Evolutionary conservation across 2,113 vertebrate species (phyloP).

Genomic region (Semnornis frantzii): DNA sequence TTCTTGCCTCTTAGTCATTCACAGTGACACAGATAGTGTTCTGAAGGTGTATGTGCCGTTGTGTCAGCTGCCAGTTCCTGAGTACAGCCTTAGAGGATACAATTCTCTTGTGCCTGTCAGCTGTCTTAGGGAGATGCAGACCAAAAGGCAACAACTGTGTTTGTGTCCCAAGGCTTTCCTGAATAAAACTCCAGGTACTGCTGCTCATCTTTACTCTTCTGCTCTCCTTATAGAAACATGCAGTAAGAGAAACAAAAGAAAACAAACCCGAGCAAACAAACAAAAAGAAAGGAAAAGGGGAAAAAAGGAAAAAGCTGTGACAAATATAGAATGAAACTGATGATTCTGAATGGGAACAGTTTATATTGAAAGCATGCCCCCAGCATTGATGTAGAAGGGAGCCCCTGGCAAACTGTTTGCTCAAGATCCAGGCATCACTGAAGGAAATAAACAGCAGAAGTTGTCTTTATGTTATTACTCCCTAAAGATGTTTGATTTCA

Average conservation of each 20-base stretch:
- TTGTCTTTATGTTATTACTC: neutral
- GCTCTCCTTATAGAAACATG: neutral
- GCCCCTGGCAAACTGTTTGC: neutral
- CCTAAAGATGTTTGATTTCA: neutral
- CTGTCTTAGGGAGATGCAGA: neutral
- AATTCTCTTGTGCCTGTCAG: neutral
- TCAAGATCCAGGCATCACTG: neutral
- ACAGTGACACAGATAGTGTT: neutral
- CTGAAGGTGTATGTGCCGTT: neutral
- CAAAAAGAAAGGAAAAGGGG: too few species aligned
- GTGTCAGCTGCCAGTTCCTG: neutral
- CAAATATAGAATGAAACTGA: neutral
- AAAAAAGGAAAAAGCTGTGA: neutral
- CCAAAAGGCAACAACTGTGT: neutral
- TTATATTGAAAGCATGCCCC: neutral
- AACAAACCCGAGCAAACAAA: neutral
- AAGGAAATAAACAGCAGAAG: neutral
- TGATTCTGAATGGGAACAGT: neutral
- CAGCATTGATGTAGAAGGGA: rapidly evolving
- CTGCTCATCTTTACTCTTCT: neutral
- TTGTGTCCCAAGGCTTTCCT: neutral
- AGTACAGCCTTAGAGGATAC: neutral
- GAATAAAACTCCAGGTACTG: neutral
- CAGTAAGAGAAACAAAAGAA: neutral
- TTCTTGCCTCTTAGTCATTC: neutral